A percentile compares a stretch with the other conserved stretches of the same genome.
Evolutionary conservation across 2,113 vertebrate species (phyloP).

Genomic region (Indicator indicator): DNA sequence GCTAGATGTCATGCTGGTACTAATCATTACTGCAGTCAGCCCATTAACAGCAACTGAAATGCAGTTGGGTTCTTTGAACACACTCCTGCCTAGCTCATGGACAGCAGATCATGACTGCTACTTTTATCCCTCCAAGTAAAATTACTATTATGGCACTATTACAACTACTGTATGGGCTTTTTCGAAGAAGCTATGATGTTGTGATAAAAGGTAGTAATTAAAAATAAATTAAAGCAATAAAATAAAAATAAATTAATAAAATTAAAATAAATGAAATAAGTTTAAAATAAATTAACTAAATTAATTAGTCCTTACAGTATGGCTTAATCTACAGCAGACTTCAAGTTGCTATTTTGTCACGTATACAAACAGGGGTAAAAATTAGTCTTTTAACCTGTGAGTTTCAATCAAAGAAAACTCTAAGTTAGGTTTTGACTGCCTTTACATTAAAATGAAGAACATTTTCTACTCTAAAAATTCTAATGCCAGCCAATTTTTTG

Average conservation of each 20-base stretch:
- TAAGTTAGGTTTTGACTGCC: neutral
- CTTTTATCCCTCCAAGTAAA: neutral
- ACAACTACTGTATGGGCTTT: neutral
- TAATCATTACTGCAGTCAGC: neutral
- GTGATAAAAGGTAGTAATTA: neutral
- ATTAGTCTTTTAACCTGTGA: rapidly evolving
- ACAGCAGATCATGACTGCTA: neutral
- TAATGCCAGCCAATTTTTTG: neutral
- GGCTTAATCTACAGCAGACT: neutral
- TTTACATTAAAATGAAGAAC: neutral
- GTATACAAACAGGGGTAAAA: neutral
- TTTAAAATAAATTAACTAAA: too few species aligned
- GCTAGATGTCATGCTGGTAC: neutral
- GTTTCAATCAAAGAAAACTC: neutral
- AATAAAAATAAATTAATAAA: neutral
- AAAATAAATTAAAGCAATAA: too few species aligned
- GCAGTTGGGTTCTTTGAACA: neutral
- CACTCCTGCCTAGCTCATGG: neutral
- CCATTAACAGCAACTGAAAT: neutral
- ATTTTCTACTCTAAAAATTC: neutral
- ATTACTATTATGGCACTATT: neutral
- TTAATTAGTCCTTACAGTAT: neutral
- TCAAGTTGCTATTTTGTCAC: neutral
- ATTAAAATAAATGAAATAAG: too few species aligned
- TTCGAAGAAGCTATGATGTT: neutral